Percentiles rank a stretch among this genome's conserved stretches.
phyloP scores from a whole-genome alignment of 2,113 vertebrate species.

The Takifugu flavidus region DNA sequence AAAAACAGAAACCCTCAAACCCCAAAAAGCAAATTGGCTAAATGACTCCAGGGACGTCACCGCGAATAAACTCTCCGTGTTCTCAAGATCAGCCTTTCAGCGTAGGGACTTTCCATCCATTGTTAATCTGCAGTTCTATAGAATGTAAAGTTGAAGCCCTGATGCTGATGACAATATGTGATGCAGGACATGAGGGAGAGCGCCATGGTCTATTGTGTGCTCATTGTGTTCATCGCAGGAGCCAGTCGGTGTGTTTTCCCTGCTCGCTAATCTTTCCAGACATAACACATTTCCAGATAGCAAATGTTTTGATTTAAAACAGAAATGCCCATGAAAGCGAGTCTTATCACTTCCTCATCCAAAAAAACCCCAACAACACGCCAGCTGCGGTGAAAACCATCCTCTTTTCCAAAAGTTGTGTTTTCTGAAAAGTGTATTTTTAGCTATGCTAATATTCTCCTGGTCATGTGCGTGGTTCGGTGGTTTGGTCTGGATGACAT shows the following conservation, averaged over 20 bases:
- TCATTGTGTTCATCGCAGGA: not conserved
- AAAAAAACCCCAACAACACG: not conserved
- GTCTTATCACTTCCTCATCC: slow-evolving; percentile 14
- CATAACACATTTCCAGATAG: not conserved
- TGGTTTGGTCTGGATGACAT: slow-evolving; percentile 6
- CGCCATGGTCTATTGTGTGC: too few relatives aligned
- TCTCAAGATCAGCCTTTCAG: slow-evolving; percentile 40
- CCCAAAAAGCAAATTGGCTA: slow-evolving; percentile 30
- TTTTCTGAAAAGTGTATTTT: slow-evolving; percentile 25
- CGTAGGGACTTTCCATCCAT: slow-evolving; percentile 38
- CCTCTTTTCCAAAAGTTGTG: slow-evolving; percentile 6
- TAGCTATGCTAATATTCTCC: slow-evolving; percentile 7
- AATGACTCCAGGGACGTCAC: slow-evolving; percentile 48
- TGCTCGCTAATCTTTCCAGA: not conserved
- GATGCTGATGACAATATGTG: slow-evolving; percentile 1
- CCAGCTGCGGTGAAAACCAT: not conserved
- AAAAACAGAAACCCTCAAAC: not conserved
- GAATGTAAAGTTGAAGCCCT: slow-evolving; percentile 1
- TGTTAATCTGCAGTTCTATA: slow-evolving; percentile 16
- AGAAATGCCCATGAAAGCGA: not conserved
- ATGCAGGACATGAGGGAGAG: slow-evolving; percentile 1
- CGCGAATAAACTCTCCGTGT: slow-evolving; percentile 31
- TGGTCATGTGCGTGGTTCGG: slow-evolving; percentile 25
- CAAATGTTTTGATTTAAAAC: slow-evolving; percentile 8
- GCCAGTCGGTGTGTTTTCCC: not conserved